phyloP scores from a whole-genome alignment of 2,797 vertebrate genomes.

The Myotis myotis region DNA sequence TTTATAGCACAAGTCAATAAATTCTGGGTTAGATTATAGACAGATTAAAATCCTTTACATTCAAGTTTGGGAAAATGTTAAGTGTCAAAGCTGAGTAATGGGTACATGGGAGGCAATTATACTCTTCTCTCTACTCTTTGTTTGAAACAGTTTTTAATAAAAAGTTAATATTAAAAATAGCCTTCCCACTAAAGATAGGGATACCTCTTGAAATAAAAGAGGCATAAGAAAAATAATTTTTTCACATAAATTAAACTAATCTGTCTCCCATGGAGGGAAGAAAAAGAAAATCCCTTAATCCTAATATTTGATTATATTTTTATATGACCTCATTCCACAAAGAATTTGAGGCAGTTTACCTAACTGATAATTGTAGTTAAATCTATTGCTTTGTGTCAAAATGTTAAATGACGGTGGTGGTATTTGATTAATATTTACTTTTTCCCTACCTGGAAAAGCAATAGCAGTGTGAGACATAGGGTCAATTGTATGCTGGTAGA shows the following conservation, averaged over 20 bases:
- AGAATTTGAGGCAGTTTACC: neutral
- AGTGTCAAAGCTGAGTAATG: neutral
- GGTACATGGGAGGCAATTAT: neutral
- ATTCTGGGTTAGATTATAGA: slow-evolving; percentile 1
- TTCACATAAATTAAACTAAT: slow-evolving; percentile 28
- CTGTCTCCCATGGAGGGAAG: neutral
- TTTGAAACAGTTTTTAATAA: slow-evolving; percentile 37
- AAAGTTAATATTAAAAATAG: neutral
- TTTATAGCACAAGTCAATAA: neutral
- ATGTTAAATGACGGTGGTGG: neutral
- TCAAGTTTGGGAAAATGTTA: slow-evolving; percentile 45
- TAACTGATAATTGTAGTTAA: neutral
- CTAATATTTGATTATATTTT: slow-evolving; percentile 23
- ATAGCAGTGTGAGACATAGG: neutral
- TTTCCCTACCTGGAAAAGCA: neutral
- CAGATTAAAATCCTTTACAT: neutral
- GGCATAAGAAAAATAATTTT: neutral
- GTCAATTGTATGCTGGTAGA: neutral
- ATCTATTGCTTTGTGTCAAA: neutral
- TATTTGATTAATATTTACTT: slow-evolving; percentile 12
- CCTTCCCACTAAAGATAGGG: neutral
- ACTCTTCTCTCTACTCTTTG: neutral
- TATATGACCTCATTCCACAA: neutral
- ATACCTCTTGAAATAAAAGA: neutral
- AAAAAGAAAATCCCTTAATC: neutral